Conservation (phyloP, 2,888 invertebrate species). For the Coronaproctus castanopsis region DNA sequence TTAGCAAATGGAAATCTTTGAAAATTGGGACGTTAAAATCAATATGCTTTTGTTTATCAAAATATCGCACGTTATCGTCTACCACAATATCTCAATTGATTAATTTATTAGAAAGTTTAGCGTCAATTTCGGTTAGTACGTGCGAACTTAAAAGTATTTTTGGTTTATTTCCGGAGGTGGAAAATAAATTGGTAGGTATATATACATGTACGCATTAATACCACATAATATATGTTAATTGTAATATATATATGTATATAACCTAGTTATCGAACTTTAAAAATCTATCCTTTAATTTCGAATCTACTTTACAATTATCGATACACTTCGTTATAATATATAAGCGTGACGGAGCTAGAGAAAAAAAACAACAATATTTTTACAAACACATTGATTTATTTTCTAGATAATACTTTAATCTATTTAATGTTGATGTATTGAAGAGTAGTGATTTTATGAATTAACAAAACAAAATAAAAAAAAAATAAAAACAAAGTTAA, state of each 20-base stretch:
- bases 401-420: no score
- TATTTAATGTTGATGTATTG: no score
- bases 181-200: slow-evolving; percentile 24
- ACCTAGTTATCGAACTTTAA: background rate
- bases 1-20: slow-evolving; percentile 34
- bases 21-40: slow-evolving; percentile 31
- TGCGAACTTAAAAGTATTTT: slow-evolving; percentile 36
- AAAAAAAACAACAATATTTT: no score
- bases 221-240: no score
- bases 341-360: no score
- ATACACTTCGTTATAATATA: no score
- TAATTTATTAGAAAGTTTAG: slow-evolving; percentile 34
- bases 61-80: slow-evolving; percentile 27
- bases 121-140: slow-evolving; percentile 34
- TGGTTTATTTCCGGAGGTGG: slow-evolving; percentile 26
- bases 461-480: no score
- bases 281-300: background rate
- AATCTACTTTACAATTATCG: no score
- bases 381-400: no score
- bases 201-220: no score
- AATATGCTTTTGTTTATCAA: slow-evolving; percentile 29
- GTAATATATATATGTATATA: background rate
- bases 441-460: no score
- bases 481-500: no score
- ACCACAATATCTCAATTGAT: slow-evolving; percentile 32